phyloP scores from a whole-genome alignment of 2,113 vertebrate species.

The Hystrix brachyura region DNA sequence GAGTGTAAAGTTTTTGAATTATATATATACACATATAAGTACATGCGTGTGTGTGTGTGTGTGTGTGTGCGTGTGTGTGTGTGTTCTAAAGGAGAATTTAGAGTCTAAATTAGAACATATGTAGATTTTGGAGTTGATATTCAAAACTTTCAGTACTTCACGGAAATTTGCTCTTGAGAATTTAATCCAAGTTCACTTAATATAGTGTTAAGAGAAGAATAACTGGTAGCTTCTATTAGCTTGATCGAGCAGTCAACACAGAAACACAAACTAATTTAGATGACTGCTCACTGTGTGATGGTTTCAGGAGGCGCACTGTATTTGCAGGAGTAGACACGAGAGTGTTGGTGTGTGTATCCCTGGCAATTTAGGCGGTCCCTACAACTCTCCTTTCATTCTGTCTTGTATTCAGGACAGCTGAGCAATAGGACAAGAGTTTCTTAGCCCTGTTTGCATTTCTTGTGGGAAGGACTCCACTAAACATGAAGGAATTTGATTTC shows the following conservation, averaged over 20 bases:
- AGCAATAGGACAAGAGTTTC: neutral
- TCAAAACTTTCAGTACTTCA: neutral
- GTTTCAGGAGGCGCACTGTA: neutral
- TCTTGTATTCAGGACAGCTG: neutral
- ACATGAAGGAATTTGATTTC: neutral
- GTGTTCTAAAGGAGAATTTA: neutral
- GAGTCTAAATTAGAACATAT: constrained; percentile 1
- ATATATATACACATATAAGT: neutral
- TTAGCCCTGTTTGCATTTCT: neutral
- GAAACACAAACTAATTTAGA: neutral
- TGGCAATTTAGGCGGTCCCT: neutral
- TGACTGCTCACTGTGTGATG: neutral
- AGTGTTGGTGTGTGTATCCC: neutral
- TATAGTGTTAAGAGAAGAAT: neutral
- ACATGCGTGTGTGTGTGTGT: no score
- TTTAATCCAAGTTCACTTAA: constrained; percentile 45
- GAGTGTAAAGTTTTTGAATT: neutral
- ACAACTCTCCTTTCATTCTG: neutral
- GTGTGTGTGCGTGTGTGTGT: neutral
- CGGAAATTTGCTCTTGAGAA: neutral
- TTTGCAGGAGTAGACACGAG: neutral
- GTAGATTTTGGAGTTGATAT: neutral
- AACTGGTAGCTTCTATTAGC: neutral
- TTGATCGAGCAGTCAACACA: neutral
- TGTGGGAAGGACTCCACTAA: neutral